phyloP scores from a whole-genome alignment of 2,797 vertebrate genomes.

The Pyrocephalus nanus region DNA sequence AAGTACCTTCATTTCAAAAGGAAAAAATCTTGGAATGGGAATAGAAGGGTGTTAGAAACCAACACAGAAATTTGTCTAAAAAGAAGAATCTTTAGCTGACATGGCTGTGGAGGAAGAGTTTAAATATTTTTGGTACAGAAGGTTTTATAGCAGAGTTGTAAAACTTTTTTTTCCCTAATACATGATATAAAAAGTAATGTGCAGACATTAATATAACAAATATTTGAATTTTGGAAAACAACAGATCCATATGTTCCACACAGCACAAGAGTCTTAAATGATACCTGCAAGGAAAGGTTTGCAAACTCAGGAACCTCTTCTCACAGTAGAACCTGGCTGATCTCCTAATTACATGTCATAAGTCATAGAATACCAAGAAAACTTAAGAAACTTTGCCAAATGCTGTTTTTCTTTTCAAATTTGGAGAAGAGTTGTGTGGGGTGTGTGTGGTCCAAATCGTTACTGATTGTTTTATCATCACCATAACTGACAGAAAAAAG shows the following conservation, averaged over 20 bases:
- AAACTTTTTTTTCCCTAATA: background rate
- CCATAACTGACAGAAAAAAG: background rate
- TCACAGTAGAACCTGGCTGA: background rate
- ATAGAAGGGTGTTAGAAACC: background rate
- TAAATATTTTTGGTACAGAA: background rate
- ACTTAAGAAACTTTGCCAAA: background rate
- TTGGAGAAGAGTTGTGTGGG: background rate
- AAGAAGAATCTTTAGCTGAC: background rate
- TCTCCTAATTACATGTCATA: background rate
- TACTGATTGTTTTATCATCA: background rate
- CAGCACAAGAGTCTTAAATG: background rate
- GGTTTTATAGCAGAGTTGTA: background rate
- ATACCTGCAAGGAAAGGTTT: background rate
- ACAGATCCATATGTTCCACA: background rate
- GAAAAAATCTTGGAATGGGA: background rate
- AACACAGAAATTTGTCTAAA: background rate
- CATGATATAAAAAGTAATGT: background rate
- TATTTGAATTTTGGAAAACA: background rate
- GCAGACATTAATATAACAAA: background rate
- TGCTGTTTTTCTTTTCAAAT: background rate
- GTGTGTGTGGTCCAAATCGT: background rate
- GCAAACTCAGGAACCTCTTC: background rate
- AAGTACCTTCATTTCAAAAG: background rate
- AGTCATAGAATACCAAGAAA: background rate
- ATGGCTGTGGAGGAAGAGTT: background rate